These are phyloP conservation scores for Ascidia mentula DNA, from an alignment of 23 tunicate genomes.

Conservation along the genomic window DNA sequence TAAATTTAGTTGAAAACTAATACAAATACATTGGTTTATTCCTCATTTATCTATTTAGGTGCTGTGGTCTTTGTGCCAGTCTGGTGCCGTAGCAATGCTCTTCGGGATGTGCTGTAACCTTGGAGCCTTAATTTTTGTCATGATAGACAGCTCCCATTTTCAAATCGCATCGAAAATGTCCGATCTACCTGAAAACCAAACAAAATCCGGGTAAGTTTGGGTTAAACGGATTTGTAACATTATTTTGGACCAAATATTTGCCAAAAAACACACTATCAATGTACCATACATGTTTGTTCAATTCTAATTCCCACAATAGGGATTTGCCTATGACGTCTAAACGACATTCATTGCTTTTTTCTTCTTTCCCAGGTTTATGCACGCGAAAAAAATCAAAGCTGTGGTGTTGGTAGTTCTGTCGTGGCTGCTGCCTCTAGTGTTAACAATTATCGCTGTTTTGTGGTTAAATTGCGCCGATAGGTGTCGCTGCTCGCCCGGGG, in stretches of 20 bases:
- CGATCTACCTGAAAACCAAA: not conserved
- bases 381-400: conserved; percentile 40
- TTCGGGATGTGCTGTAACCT: conserved; percentile 78
- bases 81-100: conserved; percentile 56
- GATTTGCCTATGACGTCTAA: no score
- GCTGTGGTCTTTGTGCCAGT: conserved; percentile 62
- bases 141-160: conserved; percentile 59
- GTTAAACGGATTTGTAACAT: no score
- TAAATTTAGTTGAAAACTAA: no score
- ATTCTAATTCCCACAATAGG: no score
- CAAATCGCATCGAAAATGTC: conserved; percentile 26
- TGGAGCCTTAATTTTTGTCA: conserved; percentile 61
- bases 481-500: conserved; percentile 65
- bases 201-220: not conserved
- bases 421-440: conserved; percentile 46
- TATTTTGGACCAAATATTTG: no score
- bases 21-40: no score
- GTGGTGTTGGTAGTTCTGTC: conserved; percentile 22
- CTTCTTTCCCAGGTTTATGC: conserved; percentile 25
- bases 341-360: no score
- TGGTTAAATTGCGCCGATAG: conserved; percentile 43
- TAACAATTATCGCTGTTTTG: conserved; percentile 51
- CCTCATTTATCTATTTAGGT: no score
- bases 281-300: no score
- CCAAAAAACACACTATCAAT: no score